Conservation (phyloP, 2,888 invertebrate genomes). For the Chorisops tibialis region DNA sequence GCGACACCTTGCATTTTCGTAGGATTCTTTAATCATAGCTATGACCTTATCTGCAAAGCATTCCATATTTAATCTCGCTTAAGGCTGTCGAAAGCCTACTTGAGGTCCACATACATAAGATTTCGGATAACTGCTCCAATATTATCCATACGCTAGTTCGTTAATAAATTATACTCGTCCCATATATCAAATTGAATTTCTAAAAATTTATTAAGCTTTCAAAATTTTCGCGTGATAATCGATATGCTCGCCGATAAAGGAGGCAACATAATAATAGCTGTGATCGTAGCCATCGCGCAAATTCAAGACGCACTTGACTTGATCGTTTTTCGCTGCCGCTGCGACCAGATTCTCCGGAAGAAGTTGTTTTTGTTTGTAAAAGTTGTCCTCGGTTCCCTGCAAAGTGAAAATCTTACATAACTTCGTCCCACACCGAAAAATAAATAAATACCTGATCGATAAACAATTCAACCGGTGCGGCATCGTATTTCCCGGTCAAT, state of each 20-base stretch:
- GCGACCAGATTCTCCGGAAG: slow-evolving; percentile 76
- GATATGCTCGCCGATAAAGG: slow-evolving; percentile 91
- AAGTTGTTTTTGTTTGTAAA: slow-evolving; percentile 71
- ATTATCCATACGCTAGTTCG: no score
- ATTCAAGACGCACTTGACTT: slow-evolving; percentile 67
- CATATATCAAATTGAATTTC: no score
- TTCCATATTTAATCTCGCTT: no score
- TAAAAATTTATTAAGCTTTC: slow-evolving; percentile 42
- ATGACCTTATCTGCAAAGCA: no score
- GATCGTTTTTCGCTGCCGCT: slow-evolving; percentile 53
- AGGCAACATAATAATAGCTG: slow-evolving; percentile 87
- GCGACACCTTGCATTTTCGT: no score
- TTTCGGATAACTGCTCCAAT: no score
- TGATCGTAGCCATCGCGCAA: slow-evolving; percentile 89
- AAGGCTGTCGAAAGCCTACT: no score
- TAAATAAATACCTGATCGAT: slow-evolving; percentile 60
- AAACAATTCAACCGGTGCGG: slow-evolving; percentile 77
- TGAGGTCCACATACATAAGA: no score
- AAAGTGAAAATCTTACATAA: neutral
- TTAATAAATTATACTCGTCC: no score
- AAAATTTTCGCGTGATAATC: slow-evolving; percentile 81
- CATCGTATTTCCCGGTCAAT: slow-evolving; percentile 76
- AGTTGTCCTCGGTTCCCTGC: slow-evolving; percentile 80
- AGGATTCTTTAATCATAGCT: no score
- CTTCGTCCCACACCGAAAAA: no score